Percentiles rank a stretch among this genome's conserved stretches.
phyloP scores from a whole-genome alignment of 2,888 invertebrate species.

The Tipula helvola region DNA sequence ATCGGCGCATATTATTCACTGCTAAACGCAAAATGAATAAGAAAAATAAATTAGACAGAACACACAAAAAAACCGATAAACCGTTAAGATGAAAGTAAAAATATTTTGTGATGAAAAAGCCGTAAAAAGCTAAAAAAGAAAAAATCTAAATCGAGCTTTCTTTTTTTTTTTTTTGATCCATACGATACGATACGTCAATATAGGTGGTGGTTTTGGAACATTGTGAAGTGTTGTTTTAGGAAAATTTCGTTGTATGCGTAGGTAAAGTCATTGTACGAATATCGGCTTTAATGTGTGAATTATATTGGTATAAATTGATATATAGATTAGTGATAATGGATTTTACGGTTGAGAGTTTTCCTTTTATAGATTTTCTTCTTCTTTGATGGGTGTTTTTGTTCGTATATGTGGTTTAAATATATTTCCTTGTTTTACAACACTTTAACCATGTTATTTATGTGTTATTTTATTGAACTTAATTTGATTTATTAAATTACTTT shows the following conservation, averaged over 20 bases:
- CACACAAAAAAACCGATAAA: neutral
- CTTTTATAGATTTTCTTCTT: neutral
- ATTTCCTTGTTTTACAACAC: neutral
- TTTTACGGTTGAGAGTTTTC: neutral
- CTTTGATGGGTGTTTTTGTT: neutral
- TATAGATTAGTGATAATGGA: neutral
- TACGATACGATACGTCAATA: neutral
- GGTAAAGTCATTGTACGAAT: neutral
- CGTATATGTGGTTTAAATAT: neutral
- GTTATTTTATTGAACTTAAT: neutral
- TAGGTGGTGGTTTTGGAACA: neutral
- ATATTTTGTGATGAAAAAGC: neutral
- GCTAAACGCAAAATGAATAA: neutral
- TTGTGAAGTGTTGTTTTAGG: no score
- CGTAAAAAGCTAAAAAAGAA: neutral
- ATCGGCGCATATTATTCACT: neutral
- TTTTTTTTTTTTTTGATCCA: neutral
- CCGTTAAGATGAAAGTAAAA: neutral
- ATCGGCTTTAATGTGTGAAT: neutral
- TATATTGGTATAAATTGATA: neutral
- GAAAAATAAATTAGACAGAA: neutral
- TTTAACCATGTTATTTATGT: neutral
- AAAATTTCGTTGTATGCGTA: neutral
- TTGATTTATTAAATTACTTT: neutral
- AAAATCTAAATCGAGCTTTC: neutral